These are phyloP conservation scores for Thamnaconus septentrionalis DNA, from an alignment of 2,113 vertebrate genomes.

Conservation along the genomic window DNA sequence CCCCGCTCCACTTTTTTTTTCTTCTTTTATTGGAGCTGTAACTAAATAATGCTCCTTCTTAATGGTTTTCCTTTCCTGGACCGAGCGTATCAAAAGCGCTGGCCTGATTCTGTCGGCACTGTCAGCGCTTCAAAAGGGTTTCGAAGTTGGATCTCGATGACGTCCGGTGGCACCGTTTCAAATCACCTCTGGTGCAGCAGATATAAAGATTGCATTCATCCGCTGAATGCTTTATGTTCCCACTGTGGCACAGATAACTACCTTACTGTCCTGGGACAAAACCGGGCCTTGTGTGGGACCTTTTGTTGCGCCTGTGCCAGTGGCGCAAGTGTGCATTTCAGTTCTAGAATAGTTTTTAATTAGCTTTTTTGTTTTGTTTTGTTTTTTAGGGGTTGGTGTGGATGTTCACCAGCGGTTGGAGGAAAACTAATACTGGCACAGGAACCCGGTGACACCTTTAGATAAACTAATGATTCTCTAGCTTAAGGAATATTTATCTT, in stretches of 20 bases:
- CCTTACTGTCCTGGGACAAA: conserved; percentile 70
- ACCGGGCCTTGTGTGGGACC: conserved; percentile 61
- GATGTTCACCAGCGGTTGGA: conserved; percentile 7
- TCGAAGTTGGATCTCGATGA: conserved; percentile 58
- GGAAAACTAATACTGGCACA: conserved; percentile 42
- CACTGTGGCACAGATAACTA: conserved; percentile 68
- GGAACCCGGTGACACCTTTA: conserved; percentile 26
- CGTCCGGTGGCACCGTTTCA: conserved; percentile 69
- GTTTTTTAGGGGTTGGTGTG: no score
- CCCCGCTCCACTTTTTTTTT: conserved; percentile 13
- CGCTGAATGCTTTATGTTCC: conserved; percentile 70
- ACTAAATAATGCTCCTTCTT: conserved; percentile 56
- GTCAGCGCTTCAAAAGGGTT: conserved; percentile 66
- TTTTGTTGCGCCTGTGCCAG: conserved; percentile 67
- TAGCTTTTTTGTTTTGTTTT: no score
- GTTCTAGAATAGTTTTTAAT: conserved; percentile 4
- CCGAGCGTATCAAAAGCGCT: conserved; percentile 55
- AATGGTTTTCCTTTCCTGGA: conserved; percentile 40
- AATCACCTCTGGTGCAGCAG: conserved; percentile 73
- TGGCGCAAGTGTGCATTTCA: conserved; percentile 70
- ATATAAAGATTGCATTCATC: conserved; percentile 77
- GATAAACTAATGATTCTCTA: conserved; percentile 25
- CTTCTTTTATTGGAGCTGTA: conserved; percentile 34
- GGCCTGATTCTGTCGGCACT: conserved; percentile 65
- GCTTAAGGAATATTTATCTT: conserved; percentile 39